Percentiles rank a stretch among this genome's conserved stretches.
phyloP scores from a whole-genome alignment of 2,113 vertebrate species.

The Clupea harengus region DNA sequence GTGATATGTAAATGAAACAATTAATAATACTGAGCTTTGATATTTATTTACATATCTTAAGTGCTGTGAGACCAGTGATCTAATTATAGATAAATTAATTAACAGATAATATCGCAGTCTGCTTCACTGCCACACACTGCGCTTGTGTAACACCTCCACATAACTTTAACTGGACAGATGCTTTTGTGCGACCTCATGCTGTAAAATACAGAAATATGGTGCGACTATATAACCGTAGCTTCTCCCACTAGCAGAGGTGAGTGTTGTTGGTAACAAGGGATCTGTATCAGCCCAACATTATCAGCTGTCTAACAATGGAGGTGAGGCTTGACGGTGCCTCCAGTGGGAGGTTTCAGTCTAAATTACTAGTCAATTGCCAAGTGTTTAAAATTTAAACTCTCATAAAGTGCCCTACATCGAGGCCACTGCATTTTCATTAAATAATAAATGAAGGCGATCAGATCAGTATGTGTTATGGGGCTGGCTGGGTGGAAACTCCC shows the following conservation, averaged over 20 bases:
- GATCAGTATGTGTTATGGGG: slow-evolving; percentile 69
- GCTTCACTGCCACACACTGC: not conserved
- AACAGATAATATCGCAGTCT: not conserved
- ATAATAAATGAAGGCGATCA: slow-evolving; percentile 72
- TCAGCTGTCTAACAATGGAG: slow-evolving; percentile 13
- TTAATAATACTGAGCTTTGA: slow-evolving; percentile 15
- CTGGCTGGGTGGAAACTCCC: slow-evolving; percentile 57
- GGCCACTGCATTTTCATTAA: slow-evolving; percentile 62
- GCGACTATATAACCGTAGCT: not conserved
- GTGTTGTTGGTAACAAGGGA: not conserved
- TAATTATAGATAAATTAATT: slow-evolving; percentile 31
- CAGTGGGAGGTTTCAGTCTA: slow-evolving; percentile 55
- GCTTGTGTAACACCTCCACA: not conserved
- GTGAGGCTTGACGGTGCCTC: slow-evolving; percentile 34
- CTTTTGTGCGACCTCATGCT: not conserved
- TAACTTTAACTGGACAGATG: not conserved
- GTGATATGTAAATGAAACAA: not conserved
- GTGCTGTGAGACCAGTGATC: slow-evolving; percentile 2
- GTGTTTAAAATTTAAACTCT: slow-evolving; percentile 74
- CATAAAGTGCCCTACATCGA: slow-evolving; percentile 69
- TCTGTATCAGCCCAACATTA: not conserved
- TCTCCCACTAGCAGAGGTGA: not conserved
- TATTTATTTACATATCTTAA: slow-evolving; percentile 34
- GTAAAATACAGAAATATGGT: not conserved
- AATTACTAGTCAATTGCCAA: slow-evolving; percentile 66